Percentiles rank a stretch among this genome's conserved stretches.
These are phyloP conservation scores for Hylia prasina DNA, from an alignment of 2,113 vertebrate genomes.

Conservation along the genomic window DNA sequence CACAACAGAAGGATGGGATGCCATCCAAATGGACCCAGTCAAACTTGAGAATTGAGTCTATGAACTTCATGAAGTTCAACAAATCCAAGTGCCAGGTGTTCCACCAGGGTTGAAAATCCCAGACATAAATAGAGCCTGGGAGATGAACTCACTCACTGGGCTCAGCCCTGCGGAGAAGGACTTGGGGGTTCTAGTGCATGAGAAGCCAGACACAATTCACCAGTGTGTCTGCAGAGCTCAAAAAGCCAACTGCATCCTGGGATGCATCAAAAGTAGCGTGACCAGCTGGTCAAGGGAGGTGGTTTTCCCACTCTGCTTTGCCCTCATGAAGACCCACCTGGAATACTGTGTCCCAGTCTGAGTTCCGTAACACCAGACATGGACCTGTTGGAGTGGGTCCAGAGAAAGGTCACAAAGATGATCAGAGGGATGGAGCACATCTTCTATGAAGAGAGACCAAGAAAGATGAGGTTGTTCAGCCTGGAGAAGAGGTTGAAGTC, in stretches of 20 bases:
- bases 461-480: background rate
- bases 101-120: background rate
- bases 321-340: background rate
- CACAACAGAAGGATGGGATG: background rate
- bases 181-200: background rate
- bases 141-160: background rate
- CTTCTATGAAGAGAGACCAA: background rate
- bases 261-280: background rate
- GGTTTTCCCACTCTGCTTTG: background rate
- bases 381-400: background rate
- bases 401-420: background rate
- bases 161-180: accelerated
- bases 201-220: background rate
- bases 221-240: accelerated
- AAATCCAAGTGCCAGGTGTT: background rate
- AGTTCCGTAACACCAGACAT: background rate
- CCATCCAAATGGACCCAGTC: background rate
- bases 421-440: background rate
- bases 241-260: background rate
- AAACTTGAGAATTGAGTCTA: background rate
- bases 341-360: background rate
- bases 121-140: background rate
- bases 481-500: background rate
- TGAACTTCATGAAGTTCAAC: background rate
- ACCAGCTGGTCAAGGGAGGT: background rate